Evolutionary conservation across 2,888 invertebrate genomes (phyloP), one percentile per base, ranked within the genome.

Genomic region (Phortica okadai): DNA sequence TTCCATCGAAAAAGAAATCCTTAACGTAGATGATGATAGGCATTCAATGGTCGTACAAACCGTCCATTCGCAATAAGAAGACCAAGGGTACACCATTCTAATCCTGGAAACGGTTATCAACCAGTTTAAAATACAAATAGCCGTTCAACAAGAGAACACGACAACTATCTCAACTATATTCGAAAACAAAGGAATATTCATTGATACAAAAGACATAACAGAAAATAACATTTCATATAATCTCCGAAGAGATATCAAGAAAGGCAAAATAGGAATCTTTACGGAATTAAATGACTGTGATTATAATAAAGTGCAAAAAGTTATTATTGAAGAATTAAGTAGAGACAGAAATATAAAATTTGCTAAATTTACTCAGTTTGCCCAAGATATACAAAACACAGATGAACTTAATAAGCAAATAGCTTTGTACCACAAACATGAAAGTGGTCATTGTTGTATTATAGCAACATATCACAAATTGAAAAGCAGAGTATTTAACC

Each of bases 401-500:
- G 21, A 21, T 21, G 21, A 21, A 21, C 21, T 21, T 21, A 21
- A 21, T 21, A 21, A 21, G 21, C 21, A 21, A 21, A 21, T 21
- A 21, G 21, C 21, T 21, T 50, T 78, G 73, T 77, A 74, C 42
- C 77, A 78, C 54, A 77, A 80, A 76, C 75, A 77, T 74, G 73
- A 78, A 56, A 73, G 74, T 76, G 78, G 75, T 41, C 77, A 79
- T 74, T 77, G 76, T 44, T 77, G 76, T 64, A 78, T 78, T 64
- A 78, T 78, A 44, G 69, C 74, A 73, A 80, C 76, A 42, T 76
- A 77, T 62, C 74, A 78, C 66, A 77, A 74, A 16, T 75, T 77
- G 66, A 80, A 77, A 75, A 73, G 70, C 16, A 73, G 73, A 64
- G 77, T 80, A 62, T 80, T 78, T 56, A 74, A 78, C 73, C 80